A percentile compares a stretch with the other conserved stretches of the same genome.
These are phyloP conservation scores for Dendrocopos noguchii DNA, from an alignment of 2,113 vertebrate species.

Conservation along the genomic window DNA sequence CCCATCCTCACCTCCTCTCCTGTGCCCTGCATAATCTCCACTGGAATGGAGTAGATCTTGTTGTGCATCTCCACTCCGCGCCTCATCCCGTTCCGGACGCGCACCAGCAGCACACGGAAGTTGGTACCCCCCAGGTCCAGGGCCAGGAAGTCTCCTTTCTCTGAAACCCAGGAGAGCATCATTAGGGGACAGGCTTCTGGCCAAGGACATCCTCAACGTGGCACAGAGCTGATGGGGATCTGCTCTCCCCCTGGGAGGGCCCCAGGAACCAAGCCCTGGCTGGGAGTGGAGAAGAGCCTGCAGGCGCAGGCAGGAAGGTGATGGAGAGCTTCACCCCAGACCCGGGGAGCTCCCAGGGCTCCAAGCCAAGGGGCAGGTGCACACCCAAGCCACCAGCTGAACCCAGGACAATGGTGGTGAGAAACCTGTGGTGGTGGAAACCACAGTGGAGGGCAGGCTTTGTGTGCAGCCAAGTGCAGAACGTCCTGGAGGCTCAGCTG, in stretches of 20 bases:
- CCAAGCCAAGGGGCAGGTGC: not conserved
- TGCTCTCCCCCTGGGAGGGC: not conserved
- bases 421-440: not conserved
- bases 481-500: not conserved
- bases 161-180: constrained; percentile 70
- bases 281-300: not conserved
- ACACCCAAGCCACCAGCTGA: not conserved
- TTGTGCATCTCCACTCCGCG: constrained; percentile 93
- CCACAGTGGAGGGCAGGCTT: not conserved
- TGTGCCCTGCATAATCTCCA: constrained; percentile 92
- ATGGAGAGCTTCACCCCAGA: not conserved
- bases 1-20: constrained; percentile 87
- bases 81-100: constrained; percentile 81
- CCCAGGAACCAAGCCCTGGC: fast-evolving
- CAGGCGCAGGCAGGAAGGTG: not conserved
- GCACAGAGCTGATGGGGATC: not conserved
- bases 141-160: constrained; percentile 92
- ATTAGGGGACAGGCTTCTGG: not conserved
- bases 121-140: constrained; percentile 96
- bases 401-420: not conserved
- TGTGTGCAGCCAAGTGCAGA: not conserved
- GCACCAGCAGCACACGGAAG: constrained; percentile 93
- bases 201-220: fast-evolving
- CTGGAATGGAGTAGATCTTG: constrained; percentile 94
- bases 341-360: not conserved